phyloP scores from a whole-genome alignment of 2,113 vertebrate species.

The Callipepla squamata region DNA sequence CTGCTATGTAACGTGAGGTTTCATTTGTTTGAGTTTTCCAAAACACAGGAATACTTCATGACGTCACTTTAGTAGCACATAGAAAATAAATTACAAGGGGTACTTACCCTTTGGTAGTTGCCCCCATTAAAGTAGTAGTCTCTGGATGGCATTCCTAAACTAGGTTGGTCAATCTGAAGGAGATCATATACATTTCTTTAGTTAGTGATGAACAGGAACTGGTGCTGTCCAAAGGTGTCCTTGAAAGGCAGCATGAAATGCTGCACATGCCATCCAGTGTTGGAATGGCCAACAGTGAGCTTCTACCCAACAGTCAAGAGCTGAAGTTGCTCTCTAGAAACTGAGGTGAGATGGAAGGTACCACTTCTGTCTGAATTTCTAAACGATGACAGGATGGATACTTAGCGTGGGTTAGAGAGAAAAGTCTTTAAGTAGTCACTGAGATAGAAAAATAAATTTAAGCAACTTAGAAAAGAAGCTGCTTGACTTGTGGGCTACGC shows the following conservation, averaged over 20 bases:
- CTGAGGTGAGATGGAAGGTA: background rate
- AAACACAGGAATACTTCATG: background rate
- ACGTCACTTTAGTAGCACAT: background rate
- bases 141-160: conserved; percentile 93
- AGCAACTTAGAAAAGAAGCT: background rate
- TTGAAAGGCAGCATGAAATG: background rate
- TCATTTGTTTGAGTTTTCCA: background rate
- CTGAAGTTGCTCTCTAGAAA: background rate
- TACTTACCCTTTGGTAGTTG: conserved; percentile 86
- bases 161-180: conserved; percentile 92
- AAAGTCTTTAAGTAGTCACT: background rate
- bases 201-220: background rate
- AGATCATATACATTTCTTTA: background rate
- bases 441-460: background rate
- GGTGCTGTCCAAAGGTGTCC: background rate
- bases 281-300: background rate
- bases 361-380: background rate
- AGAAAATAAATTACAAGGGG: background rate
- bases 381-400: background rate
- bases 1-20: rapidly evolving
- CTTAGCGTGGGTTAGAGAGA: background rate
- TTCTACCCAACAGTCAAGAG: background rate
- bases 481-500: background rate
- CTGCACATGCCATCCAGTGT: background rate
- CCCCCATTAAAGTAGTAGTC: conserved; percentile 92